Base-by-base conservation (phyloP, 2,888 invertebrate genomes). In the Volucella inanis region DNA sequence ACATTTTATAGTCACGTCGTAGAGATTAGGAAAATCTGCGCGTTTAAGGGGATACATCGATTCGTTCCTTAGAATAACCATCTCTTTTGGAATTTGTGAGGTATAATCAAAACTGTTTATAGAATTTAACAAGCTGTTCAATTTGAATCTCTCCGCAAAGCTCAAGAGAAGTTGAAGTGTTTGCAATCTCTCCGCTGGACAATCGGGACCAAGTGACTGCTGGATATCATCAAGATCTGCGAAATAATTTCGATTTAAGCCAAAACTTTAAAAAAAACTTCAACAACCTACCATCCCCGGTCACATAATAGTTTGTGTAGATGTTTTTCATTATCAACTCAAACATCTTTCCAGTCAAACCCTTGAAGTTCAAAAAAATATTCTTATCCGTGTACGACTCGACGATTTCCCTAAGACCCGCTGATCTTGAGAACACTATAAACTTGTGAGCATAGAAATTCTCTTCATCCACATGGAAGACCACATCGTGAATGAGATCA, bases 401-500 rank as follows among this genome's bases (percentile, higher is more conserved):
- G 79, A 95, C 93, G 2, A 94, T 88, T 78, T 94, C 93, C 87
- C 93, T 93, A 8, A 97, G 93, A 18, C 94, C 93, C 8, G 94
- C 93, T 79, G 95, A 95, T 86, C 94, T 93, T 0, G 93, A 93
- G 0, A 94, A 94, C 0, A 97, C 90, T 65, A 97, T 94, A 90
- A 94, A 96, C 87, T 94, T 94, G 91, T 97, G 97, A 0, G 95
- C 96, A 0, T 95, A 94, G 91, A 94, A 96, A 2, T 90, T 90
- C 87, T 93, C 93, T 68, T 93, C 90, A 39, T 94, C 94, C 45
- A 95, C 94, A 93, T 94, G 94, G 88, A 97, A 94, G 9, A 95
- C 91, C 0, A 96, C 93, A 90, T 97, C 97, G 89, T 96, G 96
- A 12, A 97, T 92, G 10, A 93, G 90, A 90, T 97, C 97, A 61